Base-by-base conservation (phyloP, 1,140 invertebrate species). In the Paraescarpia echinospica region DNA sequence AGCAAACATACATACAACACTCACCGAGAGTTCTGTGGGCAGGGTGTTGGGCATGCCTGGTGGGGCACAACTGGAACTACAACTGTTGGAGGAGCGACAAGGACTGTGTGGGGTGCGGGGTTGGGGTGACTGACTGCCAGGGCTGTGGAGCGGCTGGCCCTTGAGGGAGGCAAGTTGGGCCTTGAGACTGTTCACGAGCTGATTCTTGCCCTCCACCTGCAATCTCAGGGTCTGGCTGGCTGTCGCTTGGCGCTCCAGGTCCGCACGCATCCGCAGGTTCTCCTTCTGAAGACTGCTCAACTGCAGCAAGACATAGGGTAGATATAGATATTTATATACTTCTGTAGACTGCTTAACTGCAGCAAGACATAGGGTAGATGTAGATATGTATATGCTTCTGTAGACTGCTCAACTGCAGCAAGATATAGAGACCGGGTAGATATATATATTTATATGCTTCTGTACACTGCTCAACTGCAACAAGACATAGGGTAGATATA, bases 121-220 rank as follows among this genome's bases (percentile, higher is more conserved):
- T 18, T 77, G 59, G 59, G 59, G 59, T 77, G 59, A 77, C 0
- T 27, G 59, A 18, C 18, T 31, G 27, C 22, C 27, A 31, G 59
- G 59, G 27, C 59, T 77, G 59, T 77, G 22, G 59, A 18, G 59
- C 22, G 2, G 59, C 59, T 77, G 59, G 27, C 59, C 59, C 59
- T 27, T 77, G 59, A 77, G 14, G 59, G 94, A 93, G n/a, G 95
- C 95, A 22, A 95, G 93, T 92, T 95, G 95, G 14, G 94, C 94
- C 89, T 94, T 94, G 1, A 95, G 93, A 92, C 94, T 94, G 34
- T 94, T 94, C 33, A 96, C 94, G 18, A 95, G 94, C 92, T 96
- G 95, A 89, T 95, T 95, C 92, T 95, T 95, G 92, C 94, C 94
- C 92, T 96, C 95, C 0, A 95, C 93, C 93, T 96, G 95, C 92